Percentiles rank a stretch among this genome's conserved stretches.
These are phyloP conservation scores for Lates calcarifer DNA, from an alignment of 2,113 vertebrate genomes.

Conservation along the genomic window DNA sequence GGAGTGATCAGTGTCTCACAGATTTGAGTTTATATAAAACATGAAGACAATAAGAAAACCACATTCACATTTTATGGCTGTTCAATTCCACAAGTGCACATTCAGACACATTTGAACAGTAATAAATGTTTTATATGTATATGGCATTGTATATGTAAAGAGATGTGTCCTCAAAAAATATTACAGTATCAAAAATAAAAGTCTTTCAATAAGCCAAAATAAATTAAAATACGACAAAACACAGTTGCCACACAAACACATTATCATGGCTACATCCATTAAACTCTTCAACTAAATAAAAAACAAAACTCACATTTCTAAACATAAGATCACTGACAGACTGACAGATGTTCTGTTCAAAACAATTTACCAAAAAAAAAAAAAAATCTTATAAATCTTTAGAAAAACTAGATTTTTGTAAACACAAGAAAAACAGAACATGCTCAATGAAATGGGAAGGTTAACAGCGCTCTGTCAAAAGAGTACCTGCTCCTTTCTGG, in stretches of 20 bases:
- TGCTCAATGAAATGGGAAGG: not conserved
- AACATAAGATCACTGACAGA: constrained; percentile 2
- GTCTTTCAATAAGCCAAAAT: constrained; percentile 60
- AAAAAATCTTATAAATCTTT: constrained; percentile 33
- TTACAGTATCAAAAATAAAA: constrained; percentile 77
- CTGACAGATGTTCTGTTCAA: not conserved
- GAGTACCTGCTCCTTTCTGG: constrained; percentile 12
- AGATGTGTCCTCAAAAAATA: constrained; percentile 41
- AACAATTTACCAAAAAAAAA: constrained; percentile 31
- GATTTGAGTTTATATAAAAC: not conserved
- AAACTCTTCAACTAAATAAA: constrained; percentile 11
- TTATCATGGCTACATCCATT: constrained; percentile 2
- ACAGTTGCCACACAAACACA: constrained; percentile 34
- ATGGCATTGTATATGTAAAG: constrained; percentile 37
- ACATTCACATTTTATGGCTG: constrained; percentile 36
- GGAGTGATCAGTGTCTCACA: not conserved
- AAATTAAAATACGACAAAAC: constrained; percentile 65
- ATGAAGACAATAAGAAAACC: not conserved
- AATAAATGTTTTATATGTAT: constrained; percentile 52
- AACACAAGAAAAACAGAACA: constrained; percentile 38
- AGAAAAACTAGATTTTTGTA: constrained; percentile 50
- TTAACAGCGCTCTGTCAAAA: constrained; percentile 21
- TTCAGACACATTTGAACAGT: constrained; percentile 35
- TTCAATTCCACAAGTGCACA: constrained; percentile 14
- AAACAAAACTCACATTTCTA: constrained; percentile 44